Evolutionary conservation across 2,888 invertebrate genomes (phyloP), one percentile per base, ranked within the genome.

Genomic region (Erebia aethiops): DNA sequence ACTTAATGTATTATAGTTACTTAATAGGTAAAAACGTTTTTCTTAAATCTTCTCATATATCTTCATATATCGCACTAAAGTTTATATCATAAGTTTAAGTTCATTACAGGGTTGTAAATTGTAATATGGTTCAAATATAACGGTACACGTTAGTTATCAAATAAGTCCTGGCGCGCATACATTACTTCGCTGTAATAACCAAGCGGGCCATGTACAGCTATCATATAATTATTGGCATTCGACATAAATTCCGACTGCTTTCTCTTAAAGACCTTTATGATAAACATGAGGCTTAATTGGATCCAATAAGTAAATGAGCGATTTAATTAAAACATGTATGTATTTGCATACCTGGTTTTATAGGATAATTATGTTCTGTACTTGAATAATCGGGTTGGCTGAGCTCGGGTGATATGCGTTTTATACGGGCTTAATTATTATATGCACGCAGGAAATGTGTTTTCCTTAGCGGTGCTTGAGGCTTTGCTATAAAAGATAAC

Each of bases 231-330:
- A 74, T 70, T 71, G 69, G 64, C 71, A 68, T 69, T 69, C 62
- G 46, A 71, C 46, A 67, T 74, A 73, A 71, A 74, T 75, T 73
- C 71, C 57, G 60, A 49, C 63, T 67, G 69, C 74, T 77, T 77
- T 77, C 71, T 72, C 74, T 63, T 60, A 71, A 72, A 74, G 43
- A 69, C 71, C 75, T 71, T 71, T 74, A 74, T 72, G 76, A 77
- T 77, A 77, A 76, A 74, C 75, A 71, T 70, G 70, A 56, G 70
- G 66, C 76, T 75, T 76, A 77, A 77, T 77, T 76, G 77, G 71
- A 70, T 63, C 60, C 72, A 75, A 74, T 75, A 74, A 75, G 71
- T 75, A 72, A 74, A 74, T 76, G 75, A 75, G 75, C 67, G 68
- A 72, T 75, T 74, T 75, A 74, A 76, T 76, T 74, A 74, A 76